These are phyloP conservation scores for Caiman crocodilus DNA, from an alignment of 2,797 vertebrate species.

Conservation along the genomic window DNA sequence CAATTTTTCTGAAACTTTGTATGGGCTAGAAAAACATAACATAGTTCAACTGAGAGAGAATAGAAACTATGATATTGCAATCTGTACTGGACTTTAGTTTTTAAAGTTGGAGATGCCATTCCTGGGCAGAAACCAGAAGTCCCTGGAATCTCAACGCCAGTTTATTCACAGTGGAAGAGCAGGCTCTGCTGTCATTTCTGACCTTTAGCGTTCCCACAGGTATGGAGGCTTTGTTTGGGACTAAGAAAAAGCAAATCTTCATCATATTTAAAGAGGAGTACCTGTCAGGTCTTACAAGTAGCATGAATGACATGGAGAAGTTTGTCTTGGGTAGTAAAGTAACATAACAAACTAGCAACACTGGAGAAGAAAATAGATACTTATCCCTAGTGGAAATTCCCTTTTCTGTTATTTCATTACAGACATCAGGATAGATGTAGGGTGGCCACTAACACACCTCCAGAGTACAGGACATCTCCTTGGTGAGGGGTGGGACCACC, in stretches of 20 bases:
- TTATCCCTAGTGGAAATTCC: not conserved
- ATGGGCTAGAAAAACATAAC: no score
- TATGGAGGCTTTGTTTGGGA: not conserved
- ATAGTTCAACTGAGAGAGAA: not conserved
- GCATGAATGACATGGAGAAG: constrained; percentile 44
- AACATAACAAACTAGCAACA: not conserved
- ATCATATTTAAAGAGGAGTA: not conserved
- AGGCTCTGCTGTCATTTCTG: not conserved
- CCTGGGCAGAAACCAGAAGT: not conserved
- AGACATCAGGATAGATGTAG: no score
- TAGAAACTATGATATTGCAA: rapidly evolving
- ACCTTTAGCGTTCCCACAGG: not conserved
- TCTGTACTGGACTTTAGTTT: not conserved
- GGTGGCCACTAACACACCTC: no score
- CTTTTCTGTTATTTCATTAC: not conserved
- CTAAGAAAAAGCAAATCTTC: not conserved
- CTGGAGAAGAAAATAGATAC: not conserved
- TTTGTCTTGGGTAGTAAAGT: not conserved
- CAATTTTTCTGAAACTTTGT: not conserved
- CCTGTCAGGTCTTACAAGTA: not conserved
- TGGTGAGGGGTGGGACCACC: no score
- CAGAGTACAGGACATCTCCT: no score
- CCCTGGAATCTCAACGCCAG: not conserved
- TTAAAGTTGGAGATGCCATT: not conserved
- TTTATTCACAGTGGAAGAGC: not conserved